Base-by-base conservation (phyloP, 2,888 invertebrate species). In the Sarcophaga rosellei region DNA sequence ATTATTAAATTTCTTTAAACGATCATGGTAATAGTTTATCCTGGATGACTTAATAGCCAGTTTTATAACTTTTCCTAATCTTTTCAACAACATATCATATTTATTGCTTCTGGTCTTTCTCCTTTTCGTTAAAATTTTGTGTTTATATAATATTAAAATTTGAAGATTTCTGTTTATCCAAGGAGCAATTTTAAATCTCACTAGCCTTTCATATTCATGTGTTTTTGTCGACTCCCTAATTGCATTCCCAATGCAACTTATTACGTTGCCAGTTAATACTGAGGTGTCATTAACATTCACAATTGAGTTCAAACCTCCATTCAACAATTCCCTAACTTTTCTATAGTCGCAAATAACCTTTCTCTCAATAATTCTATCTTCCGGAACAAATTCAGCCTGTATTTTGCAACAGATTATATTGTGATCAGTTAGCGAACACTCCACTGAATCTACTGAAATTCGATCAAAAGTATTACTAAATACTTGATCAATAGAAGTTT, bases 401-500 rank as follows among this genome's bases (percentile, higher is more conserved):
- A 25, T 66, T 44, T 66, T 66, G 3, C 45, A 66, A 20, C 66
- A 66, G 35, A 66, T 66, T 45, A 66, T 66, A 44, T 66, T 66
- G 44, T 66, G 45, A 66, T 45, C 35, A 35, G 66, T 66, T 66
- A 45, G 44, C 44, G 66, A 44, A 44, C 73, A 73, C 61, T 75
- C 65, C 6, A 75, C 65, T 15, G 66, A 66, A 35, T 75, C 63
- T 21, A 15, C 17, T 35, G 20, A 45, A 25, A 68, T 17, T 15
- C 20, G 1, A 0, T 75, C 65, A 66, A 63, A 65, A 25, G 63
- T 35, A 53, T 75, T 75, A 65, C 75, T 65, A n/a, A 75, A 53
- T 15, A 75, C 25, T 20, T 75, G 65, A 75, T 75, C 74, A 75
- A 75, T 75, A 47, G 62, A 75, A 21, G 74, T 23, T 63, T 63